Percentiles rank a stretch among this genome's conserved stretches.
Conservation (phyloP, 2,797 vertebrate species). For the Urocyon cinereoargenteus region DNA sequence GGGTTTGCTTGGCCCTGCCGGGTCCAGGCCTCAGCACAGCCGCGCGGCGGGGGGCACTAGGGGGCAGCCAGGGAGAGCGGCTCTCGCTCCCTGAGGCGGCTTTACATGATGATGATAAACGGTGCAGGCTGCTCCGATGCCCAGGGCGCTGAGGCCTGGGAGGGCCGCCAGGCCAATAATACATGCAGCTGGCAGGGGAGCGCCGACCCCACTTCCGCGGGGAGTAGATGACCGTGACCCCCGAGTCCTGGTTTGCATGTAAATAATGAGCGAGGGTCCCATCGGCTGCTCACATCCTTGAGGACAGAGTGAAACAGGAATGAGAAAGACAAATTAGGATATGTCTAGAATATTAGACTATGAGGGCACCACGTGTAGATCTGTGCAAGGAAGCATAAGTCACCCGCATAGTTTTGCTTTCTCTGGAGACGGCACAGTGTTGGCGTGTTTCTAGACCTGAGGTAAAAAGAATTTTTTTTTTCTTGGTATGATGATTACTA, state of each 20-base stretch:
- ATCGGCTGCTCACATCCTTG: not conserved
- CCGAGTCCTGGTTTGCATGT: conserved; percentile 21
- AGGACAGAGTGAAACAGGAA: not conserved
- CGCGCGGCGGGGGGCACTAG: not conserved
- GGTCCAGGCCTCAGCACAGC: not conserved
- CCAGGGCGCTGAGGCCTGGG: not conserved
- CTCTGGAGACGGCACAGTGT: not conserved
- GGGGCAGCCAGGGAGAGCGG: not conserved
- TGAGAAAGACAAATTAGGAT: conserved; percentile 46
- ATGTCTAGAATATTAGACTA: not conserved
- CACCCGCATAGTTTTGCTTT: conserved; percentile 9
- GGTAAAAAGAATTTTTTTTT: not conserved
- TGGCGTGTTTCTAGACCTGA: not conserved
- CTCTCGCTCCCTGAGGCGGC: fast-evolving
- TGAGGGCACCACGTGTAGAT: conserved; percentile 38
- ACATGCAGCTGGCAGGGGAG: not conserved
- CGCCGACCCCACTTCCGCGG: conserved; percentile 35
- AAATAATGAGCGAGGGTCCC: not conserved
- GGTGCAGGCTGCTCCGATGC: not conserved
- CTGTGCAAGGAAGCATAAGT: not conserved
- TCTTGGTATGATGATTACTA: not conserved
- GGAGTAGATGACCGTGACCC: not conserved
- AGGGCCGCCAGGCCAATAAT: conserved; percentile 31
- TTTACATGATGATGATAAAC: not conserved
- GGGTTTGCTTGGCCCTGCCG: fast-evolving